These are phyloP conservation scores for Thelaira solivaga DNA, from an alignment of 2,888 invertebrate species.

Conservation along the genomic window DNA sequence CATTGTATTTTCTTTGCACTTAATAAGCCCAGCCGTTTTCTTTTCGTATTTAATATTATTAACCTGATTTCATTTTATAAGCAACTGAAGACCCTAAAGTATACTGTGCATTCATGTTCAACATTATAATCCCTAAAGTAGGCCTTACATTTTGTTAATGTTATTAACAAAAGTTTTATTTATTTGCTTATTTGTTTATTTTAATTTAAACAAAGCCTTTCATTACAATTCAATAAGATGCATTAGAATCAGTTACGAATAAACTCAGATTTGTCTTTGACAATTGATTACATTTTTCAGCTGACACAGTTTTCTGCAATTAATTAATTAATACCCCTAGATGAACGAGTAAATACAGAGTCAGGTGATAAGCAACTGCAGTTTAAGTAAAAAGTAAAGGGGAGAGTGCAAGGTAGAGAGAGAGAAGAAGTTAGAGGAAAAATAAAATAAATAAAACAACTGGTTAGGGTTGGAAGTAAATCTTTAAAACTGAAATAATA, in stretches of 20 bases:
- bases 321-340: constrained; percentile 16
- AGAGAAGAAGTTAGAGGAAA: too few relatives aligned
- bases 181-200: too few relatives aligned
- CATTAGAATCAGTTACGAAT: not conserved
- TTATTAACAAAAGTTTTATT: constrained; percentile 1
- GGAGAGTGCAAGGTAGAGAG: not conserved
- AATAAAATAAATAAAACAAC: too few relatives aligned
- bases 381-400: constrained; percentile 15
- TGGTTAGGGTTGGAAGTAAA: constrained; percentile 1
- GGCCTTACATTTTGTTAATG: constrained; percentile 30
- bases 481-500: not conserved
- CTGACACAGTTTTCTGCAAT: constrained; percentile 43
- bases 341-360: not conserved
- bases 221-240: not conserved
- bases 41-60: not conserved
- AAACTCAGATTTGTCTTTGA: constrained; percentile 29
- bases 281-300: constrained; percentile 27
- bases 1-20: not conserved
- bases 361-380: not conserved
- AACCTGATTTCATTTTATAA: not conserved
- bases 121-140: constrained; percentile 49
- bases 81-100: constrained; percentile 22
- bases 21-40: not conserved
- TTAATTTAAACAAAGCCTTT: too few relatives aligned
- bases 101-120: constrained; percentile 13